Evolutionary conservation across 2,797 vertebrate species (phyloP).

Genomic region (Microctenopoma steveboyesi): DNA sequence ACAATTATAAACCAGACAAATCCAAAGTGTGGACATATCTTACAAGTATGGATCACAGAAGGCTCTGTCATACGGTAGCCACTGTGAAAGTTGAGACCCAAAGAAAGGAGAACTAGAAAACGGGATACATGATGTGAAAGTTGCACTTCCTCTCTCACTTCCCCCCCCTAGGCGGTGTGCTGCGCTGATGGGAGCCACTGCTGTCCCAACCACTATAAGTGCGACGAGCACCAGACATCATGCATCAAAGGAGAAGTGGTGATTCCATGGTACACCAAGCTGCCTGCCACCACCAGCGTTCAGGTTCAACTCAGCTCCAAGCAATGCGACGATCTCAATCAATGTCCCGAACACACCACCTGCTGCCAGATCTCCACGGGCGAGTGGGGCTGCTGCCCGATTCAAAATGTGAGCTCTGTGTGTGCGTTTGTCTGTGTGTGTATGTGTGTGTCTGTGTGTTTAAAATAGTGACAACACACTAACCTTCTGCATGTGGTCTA

Average conservation of each 20-base stretch:
- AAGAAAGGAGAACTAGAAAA: constrained; percentile 46
- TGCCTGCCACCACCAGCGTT: constrained; percentile 38
- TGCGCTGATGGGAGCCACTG: constrained; percentile 74
- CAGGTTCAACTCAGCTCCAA: constrained; percentile 11
- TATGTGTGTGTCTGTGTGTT: background rate
- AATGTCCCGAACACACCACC: constrained; percentile 61
- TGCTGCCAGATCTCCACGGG: constrained; percentile 72
- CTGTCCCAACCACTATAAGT: constrained; percentile 70
- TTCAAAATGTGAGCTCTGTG: constrained; percentile 62
- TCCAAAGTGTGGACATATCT: too few species aligned
- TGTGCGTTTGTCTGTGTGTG: constrained; percentile 3
- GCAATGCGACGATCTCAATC: constrained; percentile 31
- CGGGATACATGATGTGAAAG: constrained; percentile 25
- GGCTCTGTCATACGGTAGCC: too few species aligned
- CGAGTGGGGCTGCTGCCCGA: constrained; percentile 78
- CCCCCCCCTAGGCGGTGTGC: constrained; percentile 74
- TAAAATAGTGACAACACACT: background rate
- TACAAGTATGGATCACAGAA: too few species aligned
- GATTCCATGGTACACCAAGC: constrained; percentile 81
- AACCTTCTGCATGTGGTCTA: background rate
- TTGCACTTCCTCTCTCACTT: constrained; percentile 28
- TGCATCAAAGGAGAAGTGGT: constrained; percentile 65
- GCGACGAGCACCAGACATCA: constrained; percentile 9
- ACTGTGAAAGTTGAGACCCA: too few species aligned
- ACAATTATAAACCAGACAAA: too few species aligned